These are phyloP conservation scores for Palythoa caribaeorum DNA, from an alignment of 92 coral and sea anemone genomes.

Conservation along the genomic window DNA sequence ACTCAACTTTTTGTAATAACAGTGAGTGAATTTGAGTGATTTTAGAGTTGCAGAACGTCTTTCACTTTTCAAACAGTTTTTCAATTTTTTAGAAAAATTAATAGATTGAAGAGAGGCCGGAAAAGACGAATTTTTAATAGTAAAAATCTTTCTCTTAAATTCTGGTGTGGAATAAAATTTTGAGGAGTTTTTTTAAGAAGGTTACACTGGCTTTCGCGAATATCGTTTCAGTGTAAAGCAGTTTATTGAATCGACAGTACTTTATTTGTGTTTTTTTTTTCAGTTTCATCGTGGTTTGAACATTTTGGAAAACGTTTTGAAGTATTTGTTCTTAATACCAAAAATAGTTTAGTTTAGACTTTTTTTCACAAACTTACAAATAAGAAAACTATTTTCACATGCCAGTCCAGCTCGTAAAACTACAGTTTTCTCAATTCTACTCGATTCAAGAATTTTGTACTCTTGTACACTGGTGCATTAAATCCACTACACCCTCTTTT, in stretches of 20 bases:
- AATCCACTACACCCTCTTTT: neutral
- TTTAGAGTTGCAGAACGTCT: neutral
- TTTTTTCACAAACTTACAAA: neutral
- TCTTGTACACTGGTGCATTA: slow-evolving; percentile 10
- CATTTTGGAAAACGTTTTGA: too few relatives aligned
- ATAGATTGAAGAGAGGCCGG: neutral
- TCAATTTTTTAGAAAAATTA: slow-evolving; percentile 6
- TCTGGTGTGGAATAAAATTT: neutral
- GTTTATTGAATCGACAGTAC: neutral
- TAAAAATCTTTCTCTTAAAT: neutral
- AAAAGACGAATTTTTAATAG: neutral
- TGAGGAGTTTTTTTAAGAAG: neutral
- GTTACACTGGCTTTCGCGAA: neutral
- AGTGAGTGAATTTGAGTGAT: neutral
- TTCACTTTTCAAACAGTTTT: neutral
- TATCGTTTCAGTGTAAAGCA: neutral
- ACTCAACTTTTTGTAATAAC: slow-evolving; percentile 6
- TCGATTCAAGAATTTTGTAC: neutral
- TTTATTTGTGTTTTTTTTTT: neutral
- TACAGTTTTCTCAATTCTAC: neutral
- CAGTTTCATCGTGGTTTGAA: neutral
- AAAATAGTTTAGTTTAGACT: neutral
- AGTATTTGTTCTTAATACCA: neutral
- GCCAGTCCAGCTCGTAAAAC: neutral
- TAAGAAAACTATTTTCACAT: neutral